Evolutionary conservation across 2,113 vertebrate genomes (phyloP), one percentile per base, ranked within the genome.

Genomic region (Toxotes jaculatrix): DNA sequence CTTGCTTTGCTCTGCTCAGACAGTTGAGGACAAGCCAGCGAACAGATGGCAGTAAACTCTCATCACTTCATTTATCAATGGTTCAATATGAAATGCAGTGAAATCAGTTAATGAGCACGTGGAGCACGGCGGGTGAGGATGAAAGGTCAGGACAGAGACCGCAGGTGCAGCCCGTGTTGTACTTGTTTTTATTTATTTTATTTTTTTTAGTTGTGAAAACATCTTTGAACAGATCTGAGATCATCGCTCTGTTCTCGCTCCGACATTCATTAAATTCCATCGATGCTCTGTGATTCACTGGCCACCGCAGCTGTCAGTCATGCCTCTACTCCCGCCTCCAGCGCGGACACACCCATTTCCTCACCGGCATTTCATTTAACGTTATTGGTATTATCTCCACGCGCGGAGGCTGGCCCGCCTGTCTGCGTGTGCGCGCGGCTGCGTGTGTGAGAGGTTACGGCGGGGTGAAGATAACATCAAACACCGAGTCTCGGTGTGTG

Each of bases 341-440:
- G 42, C 9, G 31, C 42, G 45, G 71, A 83, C 92, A 91, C 91
- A 88, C 92, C 91, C 81, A 88, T 89, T 61, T 88, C 47, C 77
- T 74, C 79, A 72, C 86, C 83, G 84, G 85, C 75, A 14, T 83
- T 77, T 88, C 32, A 69, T 79, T 57, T 23, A 21, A 3, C 6
- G 19, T 55, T 12, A 67, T 74, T 65, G 40, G 53, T 36, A 74
- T 78, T 14, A 66, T 38, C 42, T 47, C 32, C 79, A 79, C 80
- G 67, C 79, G 51, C 68, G n/a, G 4, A 2, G 19, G 38, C 42
- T 9, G 23, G 6, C 34, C 7, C 12, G 6, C 9, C 19, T 1
- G 34, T 17, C 4, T 21, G 32, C 19, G 72, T 3, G 16, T 5
- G 7, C 8, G 51, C 23, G 56, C n/a, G 45, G 10, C 16, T 45